Percentiles rank a stretch among this genome's conserved stretches.
phyloP scores from a whole-genome alignment of 2,888 invertebrate species.

The Protodeltote pygarga region DNA sequence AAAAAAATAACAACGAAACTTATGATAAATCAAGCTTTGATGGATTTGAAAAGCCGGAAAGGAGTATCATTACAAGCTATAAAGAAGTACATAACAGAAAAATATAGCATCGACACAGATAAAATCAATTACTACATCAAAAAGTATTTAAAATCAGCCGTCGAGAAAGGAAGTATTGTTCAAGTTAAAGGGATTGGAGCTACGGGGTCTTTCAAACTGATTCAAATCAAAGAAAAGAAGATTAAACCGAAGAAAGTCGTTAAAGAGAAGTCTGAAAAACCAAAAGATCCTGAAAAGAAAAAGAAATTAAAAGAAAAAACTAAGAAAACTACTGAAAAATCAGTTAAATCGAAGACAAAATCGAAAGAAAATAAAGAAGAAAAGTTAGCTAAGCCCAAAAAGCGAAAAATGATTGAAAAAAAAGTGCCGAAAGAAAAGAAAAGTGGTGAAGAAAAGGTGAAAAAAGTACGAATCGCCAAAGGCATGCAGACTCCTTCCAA shows the following conservation, averaged over 20 bases:
- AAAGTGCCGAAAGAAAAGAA: slow-evolving; percentile 33
- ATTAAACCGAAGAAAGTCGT: slow-evolving; percentile 47
- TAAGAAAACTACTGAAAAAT: slow-evolving; percentile 39
- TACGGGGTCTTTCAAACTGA: slow-evolving; percentile 73
- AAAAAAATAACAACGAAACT: slow-evolving; percentile 69
- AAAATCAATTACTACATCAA: slow-evolving; percentile 71
- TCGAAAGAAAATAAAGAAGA: slow-evolving; percentile 12
- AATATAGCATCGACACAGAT: slow-evolving; percentile 63
- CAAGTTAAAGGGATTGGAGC: slow-evolving; percentile 75
- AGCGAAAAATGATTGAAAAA: slow-evolving; percentile 21
- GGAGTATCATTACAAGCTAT: slow-evolving; percentile 76
- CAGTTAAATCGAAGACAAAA: slow-evolving; percentile 28
- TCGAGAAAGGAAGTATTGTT: slow-evolving; percentile 68
- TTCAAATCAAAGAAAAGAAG: slow-evolving; percentile 53
- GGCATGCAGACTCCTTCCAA: slow-evolving; percentile 59
- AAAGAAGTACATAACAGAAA: slow-evolving; percentile 71
- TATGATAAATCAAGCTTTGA: slow-evolving; percentile 71
- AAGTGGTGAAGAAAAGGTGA: slow-evolving; percentile 19
- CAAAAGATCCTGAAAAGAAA: slow-evolving; percentile 33
- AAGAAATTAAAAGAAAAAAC: slow-evolving; percentile 33
- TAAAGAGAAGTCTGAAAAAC: slow-evolving; percentile 41
- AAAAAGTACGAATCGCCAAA: slow-evolving; percentile 42
- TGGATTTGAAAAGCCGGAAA: slow-evolving; percentile 66
- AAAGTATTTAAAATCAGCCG: slow-evolving; percentile 65
- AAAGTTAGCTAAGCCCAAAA: slow-evolving; percentile 30